Conservation (phyloP, 2,797 vertebrate species). For the Echiichthys vipera region DNA sequence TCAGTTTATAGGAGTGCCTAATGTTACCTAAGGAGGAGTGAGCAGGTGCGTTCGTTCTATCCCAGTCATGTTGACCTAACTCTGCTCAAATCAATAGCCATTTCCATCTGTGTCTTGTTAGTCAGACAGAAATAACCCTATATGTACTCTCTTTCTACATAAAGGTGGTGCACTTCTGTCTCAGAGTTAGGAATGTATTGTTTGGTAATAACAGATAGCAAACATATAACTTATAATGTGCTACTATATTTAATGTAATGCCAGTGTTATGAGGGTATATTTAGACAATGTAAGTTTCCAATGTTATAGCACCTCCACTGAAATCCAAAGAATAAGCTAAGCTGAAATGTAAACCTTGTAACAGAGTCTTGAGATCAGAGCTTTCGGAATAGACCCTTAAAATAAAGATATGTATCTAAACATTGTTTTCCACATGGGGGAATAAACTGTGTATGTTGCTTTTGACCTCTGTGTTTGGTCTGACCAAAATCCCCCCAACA, state of each 20-base stretch:
- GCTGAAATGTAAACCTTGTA: background rate
- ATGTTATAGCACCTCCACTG: background rate
- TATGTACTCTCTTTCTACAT: constrained; percentile 22
- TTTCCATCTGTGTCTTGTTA: constrained; percentile 56
- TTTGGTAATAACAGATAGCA: constrained; percentile 6
- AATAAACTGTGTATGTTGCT: background rate
- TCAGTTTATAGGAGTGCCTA: constrained; percentile 28
- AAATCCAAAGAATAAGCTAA: constrained; percentile 2
- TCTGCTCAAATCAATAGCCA: constrained; percentile 61
- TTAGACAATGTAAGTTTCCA: background rate
- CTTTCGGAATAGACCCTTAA: constrained; percentile 3
- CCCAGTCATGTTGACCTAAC: constrained; percentile 50
- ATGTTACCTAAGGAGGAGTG: constrained; percentile 41
- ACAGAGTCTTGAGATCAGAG: background rate
- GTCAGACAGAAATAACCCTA: constrained; percentile 51
- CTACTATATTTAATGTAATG: background rate
- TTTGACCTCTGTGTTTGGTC: constrained; percentile 32
- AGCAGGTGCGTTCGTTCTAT: constrained; percentile 42
- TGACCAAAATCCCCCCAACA: background rate
- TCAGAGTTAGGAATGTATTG: constrained; percentile 8
- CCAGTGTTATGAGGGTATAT: background rate
- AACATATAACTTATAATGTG: background rate
- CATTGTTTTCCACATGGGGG: background rate
- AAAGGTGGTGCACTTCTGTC: constrained; percentile 20
- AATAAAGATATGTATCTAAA: constrained; percentile 2